A percentile compares a stretch with the other conserved stretches of the same genome.
Conservation (phyloP, 2,888 invertebrate species). For the Apamea monoglypha region DNA sequence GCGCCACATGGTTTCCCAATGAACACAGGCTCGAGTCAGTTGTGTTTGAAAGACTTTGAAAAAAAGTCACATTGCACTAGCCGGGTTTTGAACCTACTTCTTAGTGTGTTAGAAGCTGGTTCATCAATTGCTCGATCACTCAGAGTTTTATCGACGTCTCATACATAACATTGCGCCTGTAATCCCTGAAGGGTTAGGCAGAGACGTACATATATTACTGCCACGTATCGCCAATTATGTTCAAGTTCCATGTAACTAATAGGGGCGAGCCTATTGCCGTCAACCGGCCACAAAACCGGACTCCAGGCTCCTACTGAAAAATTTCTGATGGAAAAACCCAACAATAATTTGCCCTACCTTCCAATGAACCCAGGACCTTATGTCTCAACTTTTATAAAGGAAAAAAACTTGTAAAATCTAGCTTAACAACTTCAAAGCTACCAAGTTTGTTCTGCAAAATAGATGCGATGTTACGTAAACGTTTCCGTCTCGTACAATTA, state of each 20-base stretch:
- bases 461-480: constrained; percentile 58
- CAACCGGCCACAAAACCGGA: not conserved
- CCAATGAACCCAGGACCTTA: not conserved
- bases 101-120: not conserved
- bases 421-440: constrained; percentile 15
- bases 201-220: not conserved
- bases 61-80: not conserved
- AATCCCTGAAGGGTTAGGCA: not conserved
- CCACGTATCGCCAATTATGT: not conserved
- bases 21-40: not conserved
- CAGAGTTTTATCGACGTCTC: not conserved
- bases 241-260: not conserved
- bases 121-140: not conserved
- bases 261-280: not conserved
- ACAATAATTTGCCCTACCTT: not conserved
- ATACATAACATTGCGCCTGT: not conserved
- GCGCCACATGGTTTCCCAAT: not conserved
- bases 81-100: not conserved
- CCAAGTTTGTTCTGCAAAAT: constrained; percentile 44
- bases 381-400: not conserved
- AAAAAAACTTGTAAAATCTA: not conserved
- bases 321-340: not conserved
- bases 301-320: not conserved
- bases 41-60: not conserved
- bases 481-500: constrained; percentile 62